A percentile compares a stretch with the other conserved stretches of the same genome.
phyloP scores from a whole-genome alignment of 2,888 invertebrate species.

The Endotricha flammealis region DNA sequence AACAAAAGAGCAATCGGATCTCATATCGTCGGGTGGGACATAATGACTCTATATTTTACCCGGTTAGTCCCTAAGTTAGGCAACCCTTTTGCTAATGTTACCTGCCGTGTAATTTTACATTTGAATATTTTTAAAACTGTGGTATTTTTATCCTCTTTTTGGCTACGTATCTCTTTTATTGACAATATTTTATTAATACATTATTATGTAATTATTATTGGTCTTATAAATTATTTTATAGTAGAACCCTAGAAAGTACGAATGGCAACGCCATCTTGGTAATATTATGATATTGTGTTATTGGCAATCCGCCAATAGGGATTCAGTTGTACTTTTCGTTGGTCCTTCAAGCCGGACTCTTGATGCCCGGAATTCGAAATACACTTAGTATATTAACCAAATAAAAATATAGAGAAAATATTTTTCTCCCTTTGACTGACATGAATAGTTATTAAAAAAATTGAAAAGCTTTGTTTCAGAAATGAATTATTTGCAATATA shows the following conservation, averaged over 20 bases:
- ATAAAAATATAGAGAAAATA: constrained; percentile 13
- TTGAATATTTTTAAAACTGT: no score
- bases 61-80: constrained; percentile 2
- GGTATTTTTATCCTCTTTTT: no score
- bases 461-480: no score
- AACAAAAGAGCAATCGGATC: constrained; percentile 22
- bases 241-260: neutral
- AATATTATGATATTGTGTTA: constrained; percentile 49
- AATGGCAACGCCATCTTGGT: constrained; percentile 27
- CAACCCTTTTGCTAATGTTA: no score
- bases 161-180: no score
- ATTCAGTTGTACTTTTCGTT: constrained; percentile 38
- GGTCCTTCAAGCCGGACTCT: constrained; percentile 30
- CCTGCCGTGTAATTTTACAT: no score
- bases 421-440: constrained; percentile 10
- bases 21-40: constrained; percentile 16
- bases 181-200: no score
- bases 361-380: constrained; percentile 26
- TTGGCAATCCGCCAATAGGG: constrained; percentile 45
- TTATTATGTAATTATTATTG: no score
- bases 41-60: constrained; percentile 23
- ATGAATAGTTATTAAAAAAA: no score
- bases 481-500: no score
- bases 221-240: no score
- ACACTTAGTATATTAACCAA: constrained; percentile 33